These are phyloP conservation scores for Dermatemys mawii DNA, from an alignment of 2,113 vertebrate genomes.

Conservation along the genomic window DNA sequence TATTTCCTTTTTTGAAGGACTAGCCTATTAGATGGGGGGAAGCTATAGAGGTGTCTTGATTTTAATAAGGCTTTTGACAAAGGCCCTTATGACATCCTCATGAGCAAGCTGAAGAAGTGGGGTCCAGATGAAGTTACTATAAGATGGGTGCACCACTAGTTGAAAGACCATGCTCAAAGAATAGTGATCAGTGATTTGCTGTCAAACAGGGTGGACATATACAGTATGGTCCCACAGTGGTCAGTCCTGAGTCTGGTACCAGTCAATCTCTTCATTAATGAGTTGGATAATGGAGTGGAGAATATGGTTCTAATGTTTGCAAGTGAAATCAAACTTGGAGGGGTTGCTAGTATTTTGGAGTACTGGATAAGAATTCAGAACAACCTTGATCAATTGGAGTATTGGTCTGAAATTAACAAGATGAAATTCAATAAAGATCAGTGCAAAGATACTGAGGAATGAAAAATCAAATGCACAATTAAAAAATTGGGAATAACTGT, in stretches of 20 bases:
- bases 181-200: background rate
- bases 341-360: background rate
- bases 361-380: background rate
- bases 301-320: background rate
- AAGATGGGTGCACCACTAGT: too few relatives aligned
- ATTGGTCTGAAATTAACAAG: background rate
- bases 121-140: background rate
- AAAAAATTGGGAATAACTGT: background rate
- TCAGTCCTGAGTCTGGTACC: background rate
- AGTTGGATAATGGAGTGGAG: background rate
- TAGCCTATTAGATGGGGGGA: background rate
- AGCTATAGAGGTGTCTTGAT: background rate
- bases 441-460: background rate
- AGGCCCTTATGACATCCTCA: background rate
- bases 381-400: background rate
- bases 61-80: background rate
- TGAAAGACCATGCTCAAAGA: background rate
- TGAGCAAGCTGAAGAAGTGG: background rate
- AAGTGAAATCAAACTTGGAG: background rate
- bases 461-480: background rate
- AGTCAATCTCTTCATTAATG: background rate
- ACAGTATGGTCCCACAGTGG: background rate
- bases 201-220: background rate
- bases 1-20: background rate
- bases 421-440: background rate